Evolutionary conservation across 2,113 vertebrate species (phyloP), one percentile per base, ranked within the genome.

Genomic region (Neofelis nebulosa): DNA sequence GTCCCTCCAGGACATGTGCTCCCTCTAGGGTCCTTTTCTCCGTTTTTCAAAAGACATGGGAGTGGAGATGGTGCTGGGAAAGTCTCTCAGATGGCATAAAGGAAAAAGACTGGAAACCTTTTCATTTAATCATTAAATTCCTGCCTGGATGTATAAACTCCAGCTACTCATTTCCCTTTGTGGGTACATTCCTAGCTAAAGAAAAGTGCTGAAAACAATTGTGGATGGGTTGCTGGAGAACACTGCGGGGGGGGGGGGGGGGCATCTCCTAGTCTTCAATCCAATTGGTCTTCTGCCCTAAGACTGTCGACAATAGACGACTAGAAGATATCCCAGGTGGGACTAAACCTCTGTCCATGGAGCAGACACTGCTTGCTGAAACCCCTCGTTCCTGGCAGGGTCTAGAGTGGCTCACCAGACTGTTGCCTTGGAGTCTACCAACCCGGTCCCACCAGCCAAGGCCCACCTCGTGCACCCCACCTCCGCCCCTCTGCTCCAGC

Each of bases 81-180:
- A 63, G 19, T 91, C 36, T 63, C 61, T 88, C 41, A 31, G 61
- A 65, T 41, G 38, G 55, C 89, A 96, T 85, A 89, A 96, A 97
- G 21, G 7, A 95, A 73, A 57, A 95, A 41, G 65, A 78, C 27
- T 38, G 13, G 19, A 91, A 90, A 71, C 14, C 33, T 69, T 87
- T 85, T 69, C 48, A 79, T 79, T 79, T 92, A 74, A 89, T 94
- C 74, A 94, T 78, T 94, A 90, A 81, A 95, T 91, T 94, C 52
- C 71, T 94, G 29, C 65, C 83, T 92, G 41, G 19, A 85, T 96
- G 95, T 87, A 84, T 83, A 65, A 85, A 89, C 79, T 76, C 74
- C 45, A 79, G 82, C 79, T 95, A 61, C n/a, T 80, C 81, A 50
- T 82, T 80, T 90, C 57, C 85, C 73, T 84, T 31, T 38, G 55